These are phyloP conservation scores for Arenaria interpres DNA, from an alignment of 2,113 vertebrate species.

Conservation along the genomic window DNA sequence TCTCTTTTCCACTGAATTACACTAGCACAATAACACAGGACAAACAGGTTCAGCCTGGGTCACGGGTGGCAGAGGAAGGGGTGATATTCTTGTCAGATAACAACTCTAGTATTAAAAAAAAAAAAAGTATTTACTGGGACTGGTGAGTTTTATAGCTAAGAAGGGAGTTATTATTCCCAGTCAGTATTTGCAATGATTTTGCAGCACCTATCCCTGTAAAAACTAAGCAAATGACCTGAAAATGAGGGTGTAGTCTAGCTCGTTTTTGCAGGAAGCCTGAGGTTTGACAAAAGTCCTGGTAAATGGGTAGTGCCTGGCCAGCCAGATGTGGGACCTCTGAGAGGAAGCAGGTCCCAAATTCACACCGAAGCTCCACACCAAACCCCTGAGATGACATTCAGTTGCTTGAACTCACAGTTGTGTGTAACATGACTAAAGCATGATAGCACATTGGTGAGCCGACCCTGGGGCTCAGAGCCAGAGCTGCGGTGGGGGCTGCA, in stretches of 20 bases:
- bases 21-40: conserved; percentile 49
- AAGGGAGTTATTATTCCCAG: neutral
- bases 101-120: neutral
- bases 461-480: neutral
- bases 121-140: neutral
- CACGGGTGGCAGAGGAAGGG: neutral
- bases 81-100: neutral
- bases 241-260: neutral
- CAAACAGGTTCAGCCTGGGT: conserved; percentile 55
- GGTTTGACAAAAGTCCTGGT: neutral
- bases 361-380: neutral
- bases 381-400: neutral
- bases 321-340: neutral
- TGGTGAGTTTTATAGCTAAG: neutral
- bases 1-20: conserved; percentile 68
- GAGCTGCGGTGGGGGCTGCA: neutral
- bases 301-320: neutral
- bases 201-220: neutral
- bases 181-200: neutral
- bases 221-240: neutral
- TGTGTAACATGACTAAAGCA: neutral
- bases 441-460: neutral
- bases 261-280: neutral
- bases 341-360: neutral
- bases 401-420: neutral